phyloP scores from a whole-genome alignment of 2,888 invertebrate species.

The Andrena minutula region DNA sequence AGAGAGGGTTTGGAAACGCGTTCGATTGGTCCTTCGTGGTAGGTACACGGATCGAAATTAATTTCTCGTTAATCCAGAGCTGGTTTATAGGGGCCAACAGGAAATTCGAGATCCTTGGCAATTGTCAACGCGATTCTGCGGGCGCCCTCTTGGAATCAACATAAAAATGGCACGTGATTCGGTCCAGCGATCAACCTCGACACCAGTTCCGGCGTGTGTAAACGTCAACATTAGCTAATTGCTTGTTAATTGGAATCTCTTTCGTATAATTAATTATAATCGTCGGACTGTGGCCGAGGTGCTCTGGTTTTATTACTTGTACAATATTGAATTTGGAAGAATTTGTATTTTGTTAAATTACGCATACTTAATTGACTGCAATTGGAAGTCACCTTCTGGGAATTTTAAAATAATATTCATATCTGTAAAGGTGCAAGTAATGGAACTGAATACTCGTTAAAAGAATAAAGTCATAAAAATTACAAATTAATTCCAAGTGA shows the following conservation, averaged over 20 bases:
- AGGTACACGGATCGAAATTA: slow-evolving; percentile 35
- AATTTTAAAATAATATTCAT: too few relatives aligned
- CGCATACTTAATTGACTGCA: too few relatives aligned
- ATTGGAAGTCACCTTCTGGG: too few relatives aligned
- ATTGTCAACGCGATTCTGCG: slow-evolving; percentile 56
- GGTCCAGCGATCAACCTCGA: slow-evolving; percentile 11
- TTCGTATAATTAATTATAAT: not conserved
- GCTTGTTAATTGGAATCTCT: not conserved
- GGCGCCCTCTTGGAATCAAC: slow-evolving; percentile 56
- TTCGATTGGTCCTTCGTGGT: slow-evolving; percentile 19
- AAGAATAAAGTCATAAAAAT: too few relatives aligned
- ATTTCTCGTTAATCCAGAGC: slow-evolving; percentile 36
- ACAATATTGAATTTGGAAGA: too few relatives aligned
- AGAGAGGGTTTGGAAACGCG: slow-evolving; percentile 41
- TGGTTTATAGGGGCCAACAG: slow-evolving; percentile 49
- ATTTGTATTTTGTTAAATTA: too few relatives aligned
- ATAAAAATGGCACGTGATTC: slow-evolving; percentile 39
- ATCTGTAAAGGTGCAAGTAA: too few relatives aligned
- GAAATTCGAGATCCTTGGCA: slow-evolving; percentile 45
- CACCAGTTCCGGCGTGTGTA: too few relatives aligned
- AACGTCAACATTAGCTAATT: slow-evolving; percentile 5
- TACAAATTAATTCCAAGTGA: too few relatives aligned
- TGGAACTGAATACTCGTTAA: too few relatives aligned
- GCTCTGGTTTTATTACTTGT: not conserved
- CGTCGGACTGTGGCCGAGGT: not conserved